phyloP scores from a whole-genome alignment of 2,797 vertebrate species.

The Pterois miles region DNA sequence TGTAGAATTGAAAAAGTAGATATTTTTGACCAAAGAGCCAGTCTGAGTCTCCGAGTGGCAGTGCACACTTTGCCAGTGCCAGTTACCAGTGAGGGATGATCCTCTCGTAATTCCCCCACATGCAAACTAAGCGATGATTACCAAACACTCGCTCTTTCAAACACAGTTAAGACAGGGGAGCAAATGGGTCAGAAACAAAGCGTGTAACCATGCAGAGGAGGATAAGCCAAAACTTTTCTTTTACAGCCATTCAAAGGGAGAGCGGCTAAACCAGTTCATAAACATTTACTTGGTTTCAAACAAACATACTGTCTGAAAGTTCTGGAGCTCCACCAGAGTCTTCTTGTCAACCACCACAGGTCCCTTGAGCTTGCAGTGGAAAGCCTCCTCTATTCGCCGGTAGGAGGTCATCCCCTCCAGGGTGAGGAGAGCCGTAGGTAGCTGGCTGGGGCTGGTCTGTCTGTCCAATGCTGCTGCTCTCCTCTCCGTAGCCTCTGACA shows the following conservation, averaged over 20 bases:
- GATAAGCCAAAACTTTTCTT: slow-evolving; percentile 59
- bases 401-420: slow-evolving; percentile 83
- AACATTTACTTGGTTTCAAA: slow-evolving; percentile 65
- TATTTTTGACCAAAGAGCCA: slow-evolving; percentile 74
- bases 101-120: slow-evolving; percentile 63
- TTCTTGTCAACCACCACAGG: slow-evolving; percentile 91
- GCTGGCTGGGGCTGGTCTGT: slow-evolving; percentile 80
- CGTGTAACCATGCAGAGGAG: slow-evolving; percentile 38
- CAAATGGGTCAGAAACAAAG: slow-evolving; percentile 66
- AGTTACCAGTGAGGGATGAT: slow-evolving; percentile 71
- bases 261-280: slow-evolving; percentile 48
- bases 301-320: slow-evolving; percentile 93
- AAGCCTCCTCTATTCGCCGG: slow-evolving; percentile 88
- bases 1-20: slow-evolving; percentile 73
- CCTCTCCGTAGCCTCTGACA: slow-evolving; percentile 89
- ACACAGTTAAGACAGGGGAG: slow-evolving; percentile 45
- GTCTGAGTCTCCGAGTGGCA: slow-evolving; percentile 59
- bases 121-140: slow-evolving; percentile 62
- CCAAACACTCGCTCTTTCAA: slow-evolving; percentile 64
- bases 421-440: slow-evolving; percentile 82
- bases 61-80: slow-evolving; percentile 58
- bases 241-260: slow-evolving; percentile 34
- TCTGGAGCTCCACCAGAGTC: slow-evolving; percentile 92
- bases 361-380: slow-evolving; percentile 92
- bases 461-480: slow-evolving; percentile 75